Conservation (phyloP, 2,888 invertebrate genomes). For the Hirtodrosophila duncani region DNA sequence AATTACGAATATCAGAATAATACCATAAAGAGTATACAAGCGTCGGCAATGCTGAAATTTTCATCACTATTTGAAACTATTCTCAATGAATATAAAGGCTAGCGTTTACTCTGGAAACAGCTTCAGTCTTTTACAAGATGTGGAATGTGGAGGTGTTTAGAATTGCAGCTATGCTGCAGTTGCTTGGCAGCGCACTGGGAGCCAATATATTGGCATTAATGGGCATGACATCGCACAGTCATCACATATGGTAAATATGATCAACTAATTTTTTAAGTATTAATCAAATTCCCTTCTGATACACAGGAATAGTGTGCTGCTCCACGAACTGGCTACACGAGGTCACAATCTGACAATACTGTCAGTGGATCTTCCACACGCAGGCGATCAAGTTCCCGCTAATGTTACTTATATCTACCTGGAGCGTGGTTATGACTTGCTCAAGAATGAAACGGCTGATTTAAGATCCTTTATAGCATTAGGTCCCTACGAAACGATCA, state of each 20-base stretch:
- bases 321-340: conserved; percentile 38
- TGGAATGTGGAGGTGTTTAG: neutral
- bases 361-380: conserved; percentile 40
- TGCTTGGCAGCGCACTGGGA: conserved; percentile 6
- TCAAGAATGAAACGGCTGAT: conserved; percentile 16
- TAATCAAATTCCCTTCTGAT: neutral
- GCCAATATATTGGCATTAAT: conserved; percentile 53
- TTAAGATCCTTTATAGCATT: conserved; percentile 26
- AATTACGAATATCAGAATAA: too few species aligned
- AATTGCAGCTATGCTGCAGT: conserved; percentile 9
- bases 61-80: too few species aligned
- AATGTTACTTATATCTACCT: conserved; percentile 62
- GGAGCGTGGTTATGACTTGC: conserved; percentile 49
- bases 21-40: too few species aligned
- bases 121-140: conserved; percentile 8
- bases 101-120: too few species aligned
- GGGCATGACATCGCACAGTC: conserved; percentile 55
- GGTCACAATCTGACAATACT: conserved; percentile 61
- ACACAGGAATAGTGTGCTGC: conserved; percentile 49
- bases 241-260: conserved; percentile 48
- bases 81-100: too few species aligned
- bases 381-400: conserved; percentile 29
- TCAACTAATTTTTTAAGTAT: neutral
- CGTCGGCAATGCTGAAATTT: too few species aligned
- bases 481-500: conserved; percentile 25